Conservation (phyloP, 2,113 vertebrate genomes). For the Cebus imitator region DNA sequence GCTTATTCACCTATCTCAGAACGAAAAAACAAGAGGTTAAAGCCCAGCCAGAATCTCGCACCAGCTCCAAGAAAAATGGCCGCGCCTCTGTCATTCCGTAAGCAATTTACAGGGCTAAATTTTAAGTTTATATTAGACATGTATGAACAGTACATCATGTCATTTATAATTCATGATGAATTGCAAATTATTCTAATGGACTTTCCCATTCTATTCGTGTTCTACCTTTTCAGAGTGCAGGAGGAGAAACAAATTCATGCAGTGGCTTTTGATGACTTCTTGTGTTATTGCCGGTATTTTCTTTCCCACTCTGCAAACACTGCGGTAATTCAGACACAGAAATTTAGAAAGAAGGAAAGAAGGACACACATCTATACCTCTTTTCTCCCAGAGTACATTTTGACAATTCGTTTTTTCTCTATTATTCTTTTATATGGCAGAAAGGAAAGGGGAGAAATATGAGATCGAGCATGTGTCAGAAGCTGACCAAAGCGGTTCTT, state of each 20-base stretch:
- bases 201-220: background rate
- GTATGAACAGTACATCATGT: background rate
- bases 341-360: background rate
- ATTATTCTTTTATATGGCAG: background rate
- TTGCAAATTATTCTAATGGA: slow-evolving; percentile 50
- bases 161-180: slow-evolving; percentile 56
- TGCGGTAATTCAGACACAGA: background rate
- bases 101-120: slow-evolving; percentile 68
- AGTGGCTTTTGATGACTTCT: background rate
- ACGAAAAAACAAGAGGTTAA: background rate
- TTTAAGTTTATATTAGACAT: slow-evolving; percentile 40
- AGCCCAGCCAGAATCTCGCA: background rate
- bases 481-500: background rate
- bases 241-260: background rate
- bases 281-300: background rate
- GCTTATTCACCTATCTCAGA: background rate
- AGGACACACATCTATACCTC: rapidly evolving
- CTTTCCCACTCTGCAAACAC: background rate
- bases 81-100: slow-evolving; percentile 62
- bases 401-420: background rate
- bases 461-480: rapidly evolving
- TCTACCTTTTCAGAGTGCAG: background rate
- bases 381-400: rapidly evolving
- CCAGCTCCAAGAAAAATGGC: slow-evolving; percentile 12
- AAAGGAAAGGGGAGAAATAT: rapidly evolving